phyloP scores from a whole-genome alignment of 1,140 invertebrate species.

The Mizuhopecten yessoensis region DNA sequence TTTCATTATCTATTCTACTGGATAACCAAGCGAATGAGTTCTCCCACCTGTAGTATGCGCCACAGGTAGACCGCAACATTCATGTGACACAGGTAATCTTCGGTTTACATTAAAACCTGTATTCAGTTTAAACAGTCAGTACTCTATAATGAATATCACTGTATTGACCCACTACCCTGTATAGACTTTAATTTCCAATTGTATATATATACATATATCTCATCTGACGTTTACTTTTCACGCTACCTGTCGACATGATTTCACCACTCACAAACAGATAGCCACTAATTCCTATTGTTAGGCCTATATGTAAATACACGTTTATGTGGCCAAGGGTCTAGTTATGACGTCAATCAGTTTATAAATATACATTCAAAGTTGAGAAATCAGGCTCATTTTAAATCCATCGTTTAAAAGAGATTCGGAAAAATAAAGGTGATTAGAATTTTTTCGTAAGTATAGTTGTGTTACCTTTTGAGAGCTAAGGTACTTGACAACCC shows the following conservation, averaged over 20 bases:
- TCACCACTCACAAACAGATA: not conserved
- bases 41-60: not conserved
- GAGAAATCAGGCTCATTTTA: slow-evolving; percentile 5
- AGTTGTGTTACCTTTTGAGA: not conserved
- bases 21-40: not conserved
- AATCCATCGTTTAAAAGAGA: slow-evolving; percentile 6
- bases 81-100: not conserved
- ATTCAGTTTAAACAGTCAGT: slow-evolving; percentile 16
- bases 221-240: slow-evolving; percentile 23
- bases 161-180: slow-evolving; percentile 6
- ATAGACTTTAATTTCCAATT: slow-evolving; percentile 35
- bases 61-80: not conserved
- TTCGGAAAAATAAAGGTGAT: not conserved
- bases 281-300: slow-evolving; percentile 27
- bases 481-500: not conserved
- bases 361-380: slow-evolving; percentile 30
- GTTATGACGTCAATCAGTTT: slow-evolving; percentile 27
- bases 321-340: not conserved
- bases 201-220: not conserved
- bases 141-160: slow-evolving; percentile 15
- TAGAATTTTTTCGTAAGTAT: not conserved
- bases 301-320: not conserved
- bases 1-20: slow-evolving; percentile 18
- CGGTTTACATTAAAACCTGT: not conserved
- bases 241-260: slow-evolving; percentile 37